These are phyloP conservation scores for Lottia gigantea DNA, from an alignment of 2,888 invertebrate genomes.

Conservation along the genomic window DNA sequence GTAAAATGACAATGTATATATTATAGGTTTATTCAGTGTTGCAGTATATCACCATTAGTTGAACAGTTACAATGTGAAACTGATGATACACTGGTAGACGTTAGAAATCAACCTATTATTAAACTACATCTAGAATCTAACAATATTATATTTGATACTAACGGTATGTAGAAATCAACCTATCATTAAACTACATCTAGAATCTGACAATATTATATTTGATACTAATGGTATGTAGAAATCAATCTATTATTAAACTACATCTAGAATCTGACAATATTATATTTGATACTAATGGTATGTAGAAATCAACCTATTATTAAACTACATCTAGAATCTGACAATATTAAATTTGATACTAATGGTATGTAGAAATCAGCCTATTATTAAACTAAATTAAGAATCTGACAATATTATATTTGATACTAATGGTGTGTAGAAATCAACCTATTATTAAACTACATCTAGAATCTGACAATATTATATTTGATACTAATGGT, in stretches of 20 bases:
- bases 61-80: constrained; percentile 31
- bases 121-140: too few relatives aligned
- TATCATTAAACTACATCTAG: neutral
- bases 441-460: neutral
- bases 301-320: neutral
- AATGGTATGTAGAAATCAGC: constrained; percentile 11
- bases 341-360: neutral
- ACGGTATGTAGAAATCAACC: constrained; percentile 15
- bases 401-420: constrained; percentile 1
- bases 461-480: too few relatives aligned
- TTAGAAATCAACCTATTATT: neutral
- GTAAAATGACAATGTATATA: neutral
- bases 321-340: neutral
- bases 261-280: neutral
- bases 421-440: neutral
- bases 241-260: constrained; percentile 2
- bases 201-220: neutral
- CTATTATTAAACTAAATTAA: constrained; percentile 34
- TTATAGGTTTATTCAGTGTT: constrained; percentile 49
- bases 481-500: too few relatives aligned
- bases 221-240: neutral
- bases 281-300: constrained; percentile 1
- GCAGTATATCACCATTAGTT: constrained; percentile 47
- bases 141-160: too few relatives aligned
- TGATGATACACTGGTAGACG: neutral